Conservation (phyloP, 2,888 invertebrate species). For the Ceramica pisi region DNA sequence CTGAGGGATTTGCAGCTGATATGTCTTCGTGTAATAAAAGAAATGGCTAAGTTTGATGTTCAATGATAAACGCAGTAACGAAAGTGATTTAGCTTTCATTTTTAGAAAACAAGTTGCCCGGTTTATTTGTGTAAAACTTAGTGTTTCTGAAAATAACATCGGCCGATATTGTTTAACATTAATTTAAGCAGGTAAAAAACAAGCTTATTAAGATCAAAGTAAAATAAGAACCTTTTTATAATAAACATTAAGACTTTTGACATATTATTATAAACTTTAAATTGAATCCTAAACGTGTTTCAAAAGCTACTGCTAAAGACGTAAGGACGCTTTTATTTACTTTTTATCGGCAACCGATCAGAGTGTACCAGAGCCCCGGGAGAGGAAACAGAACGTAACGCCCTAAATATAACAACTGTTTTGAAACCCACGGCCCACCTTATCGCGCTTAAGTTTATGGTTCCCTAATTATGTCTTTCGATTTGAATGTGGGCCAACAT, state of each 20-base stretch:
- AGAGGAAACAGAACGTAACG: slow-evolving; percentile 81
- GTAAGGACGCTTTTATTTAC: slow-evolving; percentile 51
- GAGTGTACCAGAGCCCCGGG: slow-evolving; percentile 75
- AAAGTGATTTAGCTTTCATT: not conserved
- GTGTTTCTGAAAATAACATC: not conserved
- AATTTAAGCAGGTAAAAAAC: slow-evolving; percentile 24
- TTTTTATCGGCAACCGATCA: slow-evolving; percentile 75
- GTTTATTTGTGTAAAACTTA: not conserved
- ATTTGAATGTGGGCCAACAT: slow-evolving; percentile 38
- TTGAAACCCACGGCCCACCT: slow-evolving; percentile 76
- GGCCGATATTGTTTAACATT: not conserved
- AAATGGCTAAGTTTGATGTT: not conserved
- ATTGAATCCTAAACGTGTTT: slow-evolving; percentile 47
- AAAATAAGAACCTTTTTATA: slow-evolving; percentile 24
- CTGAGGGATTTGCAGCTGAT: not conserved
- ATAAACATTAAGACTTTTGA: slow-evolving; percentile 32
- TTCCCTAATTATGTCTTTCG: slow-evolving; percentile 52
- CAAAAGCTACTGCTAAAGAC: slow-evolving; percentile 45
- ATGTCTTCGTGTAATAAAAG: slow-evolving; percentile 9
- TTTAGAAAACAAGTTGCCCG: slow-evolving; percentile 4
- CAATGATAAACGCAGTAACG: slow-evolving; percentile 1
- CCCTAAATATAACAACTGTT: slow-evolving; percentile 84
- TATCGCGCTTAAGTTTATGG: slow-evolving; percentile 72
- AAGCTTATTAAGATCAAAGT: slow-evolving; percentile 15
- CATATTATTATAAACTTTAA: slow-evolving; percentile 40